These are phyloP conservation scores for Nylanderia fulva DNA, from an alignment of 1,140 invertebrate genomes.

Conservation along the genomic window DNA sequence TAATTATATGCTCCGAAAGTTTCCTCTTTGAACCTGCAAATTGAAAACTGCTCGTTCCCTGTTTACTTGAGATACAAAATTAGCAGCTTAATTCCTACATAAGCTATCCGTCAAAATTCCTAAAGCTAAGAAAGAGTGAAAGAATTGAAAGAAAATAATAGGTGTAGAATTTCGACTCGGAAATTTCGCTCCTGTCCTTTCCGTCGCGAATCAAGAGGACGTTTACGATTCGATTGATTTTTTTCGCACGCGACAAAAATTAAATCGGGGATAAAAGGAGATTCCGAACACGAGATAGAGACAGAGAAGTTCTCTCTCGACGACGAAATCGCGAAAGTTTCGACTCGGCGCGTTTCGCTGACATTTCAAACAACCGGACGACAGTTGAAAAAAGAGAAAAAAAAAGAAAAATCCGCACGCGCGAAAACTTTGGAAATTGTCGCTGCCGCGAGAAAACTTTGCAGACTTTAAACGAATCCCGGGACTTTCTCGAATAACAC, in stretches of 20 bases:
- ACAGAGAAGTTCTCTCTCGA: not conserved
- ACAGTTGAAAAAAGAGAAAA: constrained; percentile 33
- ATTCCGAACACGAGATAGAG: constrained; percentile 2
- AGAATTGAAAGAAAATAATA: too few species aligned
- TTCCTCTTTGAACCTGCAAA: too few species aligned
- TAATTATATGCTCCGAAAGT: too few species aligned
- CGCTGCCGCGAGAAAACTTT: constrained; percentile 36
- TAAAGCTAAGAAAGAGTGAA: too few species aligned
- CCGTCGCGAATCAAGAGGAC: not conserved
- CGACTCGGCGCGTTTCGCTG: constrained; percentile 20
- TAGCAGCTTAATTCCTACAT: too few species aligned
- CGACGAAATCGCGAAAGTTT: constrained; percentile 48
- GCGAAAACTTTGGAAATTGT: constrained; percentile 50
- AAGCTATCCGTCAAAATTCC: too few species aligned
- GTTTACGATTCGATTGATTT: not conserved
- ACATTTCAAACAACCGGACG: constrained; percentile 1
- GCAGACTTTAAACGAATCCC: constrained; percentile 56
- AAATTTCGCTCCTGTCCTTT: not conserved
- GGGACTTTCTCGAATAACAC: constrained; percentile 56
- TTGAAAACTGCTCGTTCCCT: too few species aligned
- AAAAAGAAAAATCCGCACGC: not conserved
- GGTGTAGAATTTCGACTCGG: too few species aligned
- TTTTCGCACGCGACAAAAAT: not conserved
- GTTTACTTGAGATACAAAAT: too few species aligned
- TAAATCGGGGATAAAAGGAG: not conserved